Evolutionary conservation across 2,888 invertebrate species (phyloP).

Genomic region (Leptinotarsa juncta): DNA sequence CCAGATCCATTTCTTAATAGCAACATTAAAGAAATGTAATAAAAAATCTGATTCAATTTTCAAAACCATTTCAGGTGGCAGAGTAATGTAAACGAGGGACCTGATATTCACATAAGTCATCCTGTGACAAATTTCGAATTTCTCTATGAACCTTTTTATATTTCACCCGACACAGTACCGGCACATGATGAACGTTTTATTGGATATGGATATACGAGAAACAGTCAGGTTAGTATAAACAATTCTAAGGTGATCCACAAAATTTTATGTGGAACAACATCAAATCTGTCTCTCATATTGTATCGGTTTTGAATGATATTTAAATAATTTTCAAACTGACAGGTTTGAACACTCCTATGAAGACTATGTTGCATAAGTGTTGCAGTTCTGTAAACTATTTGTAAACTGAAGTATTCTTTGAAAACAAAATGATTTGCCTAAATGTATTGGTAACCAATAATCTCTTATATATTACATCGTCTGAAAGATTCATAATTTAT

Average conservation of each 20-base stretch:
- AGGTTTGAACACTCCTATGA: too few species aligned
- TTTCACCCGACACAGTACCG: constrained; percentile 84
- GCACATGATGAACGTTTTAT: constrained; percentile 89
- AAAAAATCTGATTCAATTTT: too few species aligned
- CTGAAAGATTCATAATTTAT: constrained; percentile 21
- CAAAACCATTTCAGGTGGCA: constrained; percentile 68
- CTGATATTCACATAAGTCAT: constrained; percentile 82
- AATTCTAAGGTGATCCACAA: not conserved
- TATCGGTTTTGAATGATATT: too few species aligned
- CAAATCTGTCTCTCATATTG: too few species aligned
- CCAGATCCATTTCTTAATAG: too few species aligned
- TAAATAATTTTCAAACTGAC: too few species aligned
- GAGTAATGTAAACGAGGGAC: constrained; percentile 70
- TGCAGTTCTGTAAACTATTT: too few species aligned
- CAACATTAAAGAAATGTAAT: too few species aligned
- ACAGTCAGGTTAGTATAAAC: constrained; percentile 79
- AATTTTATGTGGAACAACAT: too few species aligned
- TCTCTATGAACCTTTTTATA: constrained; percentile 93
- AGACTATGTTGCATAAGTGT: too few species aligned
- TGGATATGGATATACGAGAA: constrained; percentile 92
- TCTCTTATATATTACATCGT: not conserved
- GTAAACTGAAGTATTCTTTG: too few species aligned
- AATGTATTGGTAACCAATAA: not conserved
- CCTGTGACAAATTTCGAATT: constrained; percentile 86
- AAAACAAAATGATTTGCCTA: not conserved